These are phyloP conservation scores for Malurus splendens DNA, from an alignment of 2,797 vertebrate species.

Conservation along the genomic window DNA sequence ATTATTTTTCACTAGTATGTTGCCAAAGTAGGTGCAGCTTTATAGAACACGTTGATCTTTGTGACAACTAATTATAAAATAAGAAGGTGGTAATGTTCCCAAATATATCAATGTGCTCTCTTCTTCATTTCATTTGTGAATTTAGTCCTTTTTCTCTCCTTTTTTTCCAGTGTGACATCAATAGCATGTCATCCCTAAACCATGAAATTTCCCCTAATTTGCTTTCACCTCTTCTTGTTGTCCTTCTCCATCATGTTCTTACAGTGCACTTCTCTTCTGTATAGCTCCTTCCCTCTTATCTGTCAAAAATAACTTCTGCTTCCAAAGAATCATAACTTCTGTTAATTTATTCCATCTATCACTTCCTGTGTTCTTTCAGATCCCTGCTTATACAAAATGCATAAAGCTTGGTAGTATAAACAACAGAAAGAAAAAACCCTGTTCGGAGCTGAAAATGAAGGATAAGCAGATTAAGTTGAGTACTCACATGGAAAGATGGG, in stretches of 20 bases:
- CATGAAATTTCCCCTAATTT: not conserved
- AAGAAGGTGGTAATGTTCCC: not conserved
- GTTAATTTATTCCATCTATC: not conserved
- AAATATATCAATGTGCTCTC: not conserved
- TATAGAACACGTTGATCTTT: constrained; percentile 11
- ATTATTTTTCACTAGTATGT: not conserved
- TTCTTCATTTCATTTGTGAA: not conserved
- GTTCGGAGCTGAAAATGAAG: not conserved
- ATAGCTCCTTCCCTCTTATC: not conserved
- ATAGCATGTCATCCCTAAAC: not conserved
- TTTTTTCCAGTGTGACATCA: not conserved
- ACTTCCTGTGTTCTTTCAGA: not conserved
- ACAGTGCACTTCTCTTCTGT: not conserved
- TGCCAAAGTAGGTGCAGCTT: constrained; percentile 1
- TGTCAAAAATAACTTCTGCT: not conserved
- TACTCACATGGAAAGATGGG: not conserved
- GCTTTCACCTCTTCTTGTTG: not conserved
- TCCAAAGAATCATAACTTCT: not conserved
- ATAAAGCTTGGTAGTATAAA: not conserved
- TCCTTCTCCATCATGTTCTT: not conserved
- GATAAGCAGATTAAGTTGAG: not conserved
- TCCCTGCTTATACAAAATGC: not conserved
- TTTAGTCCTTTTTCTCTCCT: not conserved
- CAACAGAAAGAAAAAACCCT: not conserved
- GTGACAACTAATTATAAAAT: constrained; percentile 39